Evolutionary conservation across 1,140 invertebrate genomes (phyloP).

Genomic region (Elymnias hypermnestra): DNA sequence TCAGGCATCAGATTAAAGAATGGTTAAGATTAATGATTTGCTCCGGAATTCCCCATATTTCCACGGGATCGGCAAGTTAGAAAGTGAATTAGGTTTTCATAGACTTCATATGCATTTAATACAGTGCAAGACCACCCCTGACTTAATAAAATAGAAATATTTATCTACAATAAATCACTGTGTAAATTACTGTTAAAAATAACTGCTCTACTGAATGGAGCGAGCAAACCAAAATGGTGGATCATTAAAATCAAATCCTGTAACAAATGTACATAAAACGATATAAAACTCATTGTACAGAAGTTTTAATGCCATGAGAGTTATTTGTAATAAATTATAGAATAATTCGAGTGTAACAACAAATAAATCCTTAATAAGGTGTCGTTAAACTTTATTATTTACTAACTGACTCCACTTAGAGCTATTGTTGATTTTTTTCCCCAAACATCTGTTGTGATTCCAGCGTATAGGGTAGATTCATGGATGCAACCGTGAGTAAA

Average conservation of each 20-base stretch:
- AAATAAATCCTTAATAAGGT: slow-evolving; percentile 75
- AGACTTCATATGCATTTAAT: no score
- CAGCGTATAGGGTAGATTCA: slow-evolving; percentile 23
- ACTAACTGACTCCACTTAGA: slow-evolving; percentile 66
- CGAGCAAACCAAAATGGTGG: slow-evolving; percentile 24
- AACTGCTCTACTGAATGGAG: slow-evolving; percentile 6
- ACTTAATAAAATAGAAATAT: slow-evolving; percentile 4
- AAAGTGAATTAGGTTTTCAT: no score
- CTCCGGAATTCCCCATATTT: no score
- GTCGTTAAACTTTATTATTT: slow-evolving; percentile 75
- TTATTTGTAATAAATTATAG: slow-evolving; percentile 74
- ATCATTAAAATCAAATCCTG: slow-evolving; percentile 61
- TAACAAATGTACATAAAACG: slow-evolving; percentile 40
- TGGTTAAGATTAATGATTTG: no score
- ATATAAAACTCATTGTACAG: slow-evolving; percentile 25
- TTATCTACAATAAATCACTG: slow-evolving; percentile 8
- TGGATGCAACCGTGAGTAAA: slow-evolving; percentile 31
- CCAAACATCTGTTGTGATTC: slow-evolving; percentile 50
- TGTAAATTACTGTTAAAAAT: slow-evolving; percentile 7
- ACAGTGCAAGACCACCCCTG: slow-evolving; percentile 10
- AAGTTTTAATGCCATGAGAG: slow-evolving; percentile 28
- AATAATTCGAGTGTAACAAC: slow-evolving; percentile 65
- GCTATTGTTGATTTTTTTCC: slow-evolving; percentile 54
- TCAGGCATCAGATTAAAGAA: no score
- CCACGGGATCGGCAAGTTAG: no score